Percentiles rank a stretch among this genome's conserved stretches.
Conservation (phyloP, 2,888 invertebrate genomes). For the Conchocele bisecta region DNA sequence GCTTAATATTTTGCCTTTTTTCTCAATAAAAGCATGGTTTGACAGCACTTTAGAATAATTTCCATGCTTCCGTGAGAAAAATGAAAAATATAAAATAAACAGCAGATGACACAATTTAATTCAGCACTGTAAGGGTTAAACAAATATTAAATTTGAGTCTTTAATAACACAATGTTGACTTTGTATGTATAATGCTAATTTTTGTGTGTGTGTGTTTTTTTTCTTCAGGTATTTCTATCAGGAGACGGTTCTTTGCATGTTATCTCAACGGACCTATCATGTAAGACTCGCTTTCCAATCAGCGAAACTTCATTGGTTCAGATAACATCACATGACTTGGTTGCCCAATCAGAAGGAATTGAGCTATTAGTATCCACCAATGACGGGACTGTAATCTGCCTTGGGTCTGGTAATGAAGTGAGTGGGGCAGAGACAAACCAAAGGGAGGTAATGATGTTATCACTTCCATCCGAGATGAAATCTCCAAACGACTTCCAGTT, state of each 20-base stretch:
- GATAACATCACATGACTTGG: constrained; percentile 75
- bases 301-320: constrained; percentile 79
- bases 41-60: too few relatives aligned
- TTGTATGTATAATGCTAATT: too few relatives aligned
- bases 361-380: constrained; percentile 77
- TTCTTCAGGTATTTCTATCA: constrained; percentile 67
- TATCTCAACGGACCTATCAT: constrained; percentile 73
- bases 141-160: too few relatives aligned
- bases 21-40: too few relatives aligned
- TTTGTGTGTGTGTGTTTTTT: too few relatives aligned
- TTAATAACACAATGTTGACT: too few relatives aligned
- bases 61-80: too few relatives aligned
- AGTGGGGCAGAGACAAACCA: constrained; percentile 11
- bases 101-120: too few relatives aligned
- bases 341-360: constrained; percentile 70
- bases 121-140: too few relatives aligned
- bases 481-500: constrained; percentile 70
- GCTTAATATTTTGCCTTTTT: too few relatives aligned
- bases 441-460: too few relatives aligned
- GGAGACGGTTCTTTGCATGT: constrained; percentile 77
- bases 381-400: constrained; percentile 79
- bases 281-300: constrained; percentile 70
- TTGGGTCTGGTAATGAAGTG: constrained; percentile 66
- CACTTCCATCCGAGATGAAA: constrained; percentile 60
- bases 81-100: too few relatives aligned